Conservation (phyloP, 2,797 vertebrate species). For the Mycteria americana region DNA sequence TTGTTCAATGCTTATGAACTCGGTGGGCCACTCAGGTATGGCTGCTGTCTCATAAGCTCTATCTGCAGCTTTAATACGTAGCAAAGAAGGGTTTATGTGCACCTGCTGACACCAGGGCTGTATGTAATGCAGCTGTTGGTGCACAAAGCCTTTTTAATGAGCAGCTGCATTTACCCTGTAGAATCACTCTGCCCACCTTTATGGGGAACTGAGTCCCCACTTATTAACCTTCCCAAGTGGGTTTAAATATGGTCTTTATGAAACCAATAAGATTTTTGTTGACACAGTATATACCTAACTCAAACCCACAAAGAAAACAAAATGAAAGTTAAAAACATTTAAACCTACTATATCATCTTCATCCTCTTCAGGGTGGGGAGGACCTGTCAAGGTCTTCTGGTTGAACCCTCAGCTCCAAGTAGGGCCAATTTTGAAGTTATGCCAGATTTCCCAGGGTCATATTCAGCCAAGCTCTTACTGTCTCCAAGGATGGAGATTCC, state of each 20-base stretch:
- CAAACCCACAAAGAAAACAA: not conserved
- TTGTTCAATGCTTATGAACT: not conserved
- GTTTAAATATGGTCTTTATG: not conserved
- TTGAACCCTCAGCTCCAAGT: not conserved
- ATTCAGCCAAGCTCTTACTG: not conserved
- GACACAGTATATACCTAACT: not conserved
- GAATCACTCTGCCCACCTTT: not conserved
- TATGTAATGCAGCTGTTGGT: not conserved
- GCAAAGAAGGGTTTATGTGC: not conserved
- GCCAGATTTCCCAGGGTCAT: not conserved
- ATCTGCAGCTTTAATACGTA: not conserved
- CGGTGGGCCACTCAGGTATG: not conserved
- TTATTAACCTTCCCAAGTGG: not conserved
- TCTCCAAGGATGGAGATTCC: not conserved
- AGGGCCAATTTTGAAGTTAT: not conserved
- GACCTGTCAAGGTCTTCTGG: not conserved
- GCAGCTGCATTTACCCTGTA: conserved; percentile 13
- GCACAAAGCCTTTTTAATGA: not conserved
- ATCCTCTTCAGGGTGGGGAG: not conserved
- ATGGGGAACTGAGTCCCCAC: not conserved
- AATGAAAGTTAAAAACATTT: not conserved
- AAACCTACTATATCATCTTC: not conserved
- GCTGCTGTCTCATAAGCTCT: not conserved
- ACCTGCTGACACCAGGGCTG: not conserved
- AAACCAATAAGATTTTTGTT: not conserved